A percentile compares a stretch with the other conserved stretches of the same genome.
Evolutionary conservation across 1,140 invertebrate genomes (phyloP).

Genomic region (Drosophila nigrodunni): DNA sequence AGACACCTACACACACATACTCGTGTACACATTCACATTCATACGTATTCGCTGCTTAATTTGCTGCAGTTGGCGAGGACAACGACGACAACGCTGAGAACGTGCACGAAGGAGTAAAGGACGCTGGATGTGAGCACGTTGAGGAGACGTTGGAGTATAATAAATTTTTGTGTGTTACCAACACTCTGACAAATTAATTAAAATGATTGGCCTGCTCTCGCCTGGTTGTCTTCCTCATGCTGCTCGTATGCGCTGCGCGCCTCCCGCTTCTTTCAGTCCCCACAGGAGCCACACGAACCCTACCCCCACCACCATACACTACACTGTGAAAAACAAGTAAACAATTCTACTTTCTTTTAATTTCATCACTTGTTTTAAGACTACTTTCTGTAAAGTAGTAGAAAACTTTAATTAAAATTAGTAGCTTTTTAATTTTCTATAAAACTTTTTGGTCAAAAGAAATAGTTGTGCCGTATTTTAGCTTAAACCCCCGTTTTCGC

Average conservation of each 20-base stretch:
- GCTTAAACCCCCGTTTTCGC: no score
- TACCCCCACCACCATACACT: neutral
- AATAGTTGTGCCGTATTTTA: no score
- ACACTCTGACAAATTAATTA: constrained; percentile 84
- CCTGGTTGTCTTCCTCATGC: constrained; percentile 18
- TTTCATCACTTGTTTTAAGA: no score
- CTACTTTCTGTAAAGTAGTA: no score
- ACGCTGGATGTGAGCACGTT: constrained; percentile 9
- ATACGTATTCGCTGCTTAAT: constrained; percentile 58
- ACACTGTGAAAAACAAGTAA: neutral
- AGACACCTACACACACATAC: constrained; percentile 32
- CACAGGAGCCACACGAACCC: constrained; percentile 31
- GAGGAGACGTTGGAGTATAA: constrained; percentile 75
- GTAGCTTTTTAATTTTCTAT: no score
- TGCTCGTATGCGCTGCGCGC: neutral
- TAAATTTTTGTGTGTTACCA: constrained; percentile 84
- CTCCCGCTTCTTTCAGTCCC: neutral
- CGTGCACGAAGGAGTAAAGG: constrained; percentile 13
- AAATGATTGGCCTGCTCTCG: constrained; percentile 81
- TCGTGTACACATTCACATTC: neutral
- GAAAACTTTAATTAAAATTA: no score
- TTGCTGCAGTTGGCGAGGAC: constrained; percentile 65
- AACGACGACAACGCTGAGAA: constrained; percentile 1
- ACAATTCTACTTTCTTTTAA: no score
- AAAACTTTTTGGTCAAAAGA: no score